A percentile compares a stretch with the other conserved stretches of the same genome.
Evolutionary conservation across 2,113 vertebrate species (phyloP).

Genomic region (Myotis brandtii): DNA sequence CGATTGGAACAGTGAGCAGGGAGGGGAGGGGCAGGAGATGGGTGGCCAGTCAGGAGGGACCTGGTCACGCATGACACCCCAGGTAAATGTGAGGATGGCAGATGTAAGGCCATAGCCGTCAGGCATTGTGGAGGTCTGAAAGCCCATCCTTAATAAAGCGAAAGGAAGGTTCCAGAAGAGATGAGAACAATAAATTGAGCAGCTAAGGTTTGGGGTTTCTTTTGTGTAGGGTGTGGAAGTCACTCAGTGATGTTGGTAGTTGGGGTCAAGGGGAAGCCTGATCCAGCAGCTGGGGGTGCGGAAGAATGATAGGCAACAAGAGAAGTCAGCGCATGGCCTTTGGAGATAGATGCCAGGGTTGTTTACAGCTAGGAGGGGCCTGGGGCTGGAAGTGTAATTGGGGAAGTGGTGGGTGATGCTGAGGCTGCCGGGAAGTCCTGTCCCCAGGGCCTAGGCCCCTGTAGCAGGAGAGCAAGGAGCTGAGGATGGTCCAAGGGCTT

Average conservation of each 20-base stretch:
- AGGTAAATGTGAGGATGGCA: neutral
- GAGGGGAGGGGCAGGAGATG: neutral
- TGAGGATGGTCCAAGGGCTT: neutral
- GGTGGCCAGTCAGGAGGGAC: neutral
- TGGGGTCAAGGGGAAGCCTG: neutral
- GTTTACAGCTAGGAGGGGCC: too few species aligned
- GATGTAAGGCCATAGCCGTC: accelerated
- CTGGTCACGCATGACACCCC: accelerated
- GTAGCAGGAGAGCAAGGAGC: neutral
- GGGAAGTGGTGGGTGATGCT: neutral
- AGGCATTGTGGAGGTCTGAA: neutral
- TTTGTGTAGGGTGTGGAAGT: neutral
- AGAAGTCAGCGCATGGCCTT: neutral
- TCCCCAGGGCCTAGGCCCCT: neutral
- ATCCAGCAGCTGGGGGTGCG: neutral
- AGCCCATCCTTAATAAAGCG: neutral
- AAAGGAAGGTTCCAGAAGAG: neutral
- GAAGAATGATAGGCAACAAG: neutral
- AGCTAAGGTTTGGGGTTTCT: neutral
- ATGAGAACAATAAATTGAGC: neutral
- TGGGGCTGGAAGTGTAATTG: neutral
- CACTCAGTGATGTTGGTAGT: neutral
- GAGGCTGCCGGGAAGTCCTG: neutral
- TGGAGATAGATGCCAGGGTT: neutral
- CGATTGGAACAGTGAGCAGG: neutral